Percentiles rank a stretch among this genome's conserved stretches.
Evolutionary conservation across 2,113 vertebrate species (phyloP).

Genomic region (Sigmodon hispidus): DNA sequence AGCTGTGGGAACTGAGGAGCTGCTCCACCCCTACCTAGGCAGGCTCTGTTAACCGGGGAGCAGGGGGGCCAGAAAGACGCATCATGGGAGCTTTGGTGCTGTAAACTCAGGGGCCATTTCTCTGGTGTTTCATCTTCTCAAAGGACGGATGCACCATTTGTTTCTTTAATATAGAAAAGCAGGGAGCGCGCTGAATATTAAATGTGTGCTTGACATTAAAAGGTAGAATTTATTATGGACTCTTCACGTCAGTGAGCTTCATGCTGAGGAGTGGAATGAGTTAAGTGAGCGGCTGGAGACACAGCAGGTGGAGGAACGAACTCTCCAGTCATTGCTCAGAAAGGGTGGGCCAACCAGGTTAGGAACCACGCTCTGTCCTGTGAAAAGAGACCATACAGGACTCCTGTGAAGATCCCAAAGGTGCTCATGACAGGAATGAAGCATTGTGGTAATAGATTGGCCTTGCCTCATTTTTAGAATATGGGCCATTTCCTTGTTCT

Average conservation of each 20-base stretch:
- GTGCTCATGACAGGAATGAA: background rate
- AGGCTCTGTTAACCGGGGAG: background rate
- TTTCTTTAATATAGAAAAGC: conserved; percentile 2
- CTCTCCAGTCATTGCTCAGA: background rate
- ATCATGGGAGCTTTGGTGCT: background rate
- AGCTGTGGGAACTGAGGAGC: background rate
- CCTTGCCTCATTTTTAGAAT: background rate
- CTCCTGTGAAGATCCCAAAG: background rate
- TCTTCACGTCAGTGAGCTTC: background rate
- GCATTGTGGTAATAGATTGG: background rate
- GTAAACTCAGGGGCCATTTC: background rate
- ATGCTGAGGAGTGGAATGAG: background rate
- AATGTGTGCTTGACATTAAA: background rate
- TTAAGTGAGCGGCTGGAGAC: background rate
- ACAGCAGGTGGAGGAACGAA: background rate
- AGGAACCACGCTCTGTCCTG: background rate
- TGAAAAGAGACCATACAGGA: background rate
- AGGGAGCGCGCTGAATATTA: background rate
- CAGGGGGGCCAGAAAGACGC: background rate
- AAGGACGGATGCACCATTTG: background rate
- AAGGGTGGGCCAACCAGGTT: background rate
- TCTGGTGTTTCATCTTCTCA: conserved; percentile 14
- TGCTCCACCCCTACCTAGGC: background rate
- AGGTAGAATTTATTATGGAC: background rate
- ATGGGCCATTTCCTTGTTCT: background rate